Evolutionary conservation across 92 coral and sea anemone species (phyloP), one percentile per base, ranked within the genome.

Genomic region (Phenganax subtilis): DNA sequence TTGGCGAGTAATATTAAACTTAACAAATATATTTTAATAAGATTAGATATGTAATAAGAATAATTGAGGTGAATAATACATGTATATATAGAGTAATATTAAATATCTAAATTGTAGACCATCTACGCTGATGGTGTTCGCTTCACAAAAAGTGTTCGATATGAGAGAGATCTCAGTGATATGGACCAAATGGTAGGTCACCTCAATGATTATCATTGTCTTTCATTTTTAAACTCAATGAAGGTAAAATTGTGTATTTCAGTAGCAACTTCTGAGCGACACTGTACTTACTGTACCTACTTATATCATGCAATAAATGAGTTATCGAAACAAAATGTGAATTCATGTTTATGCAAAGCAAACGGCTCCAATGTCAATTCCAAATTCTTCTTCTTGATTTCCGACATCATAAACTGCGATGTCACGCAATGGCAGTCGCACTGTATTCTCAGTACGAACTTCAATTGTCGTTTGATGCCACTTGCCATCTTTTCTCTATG

Each of bases 401-500:
- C 97, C 97, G 71, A 93, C 88, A 82, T 93, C 97, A 79, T 90
- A 93, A 44, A 90, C 92, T 58, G 97, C 97, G 61, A 93, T 81
- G 69, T 93, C 97, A 60, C 81, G 86, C 54, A 93, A 82, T 56
- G 97, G 97, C 17, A 93, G 86, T 77, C 97, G 89, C 69, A 88
- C 87, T 9, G 97, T 91, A 84, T 91, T 93, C 71, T 82, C 84
- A n/a, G 97, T 93, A 84, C 88, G 89, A 64, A 93, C 90, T 16
- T 87, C 88, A 30, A 93, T 63, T 14, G 91, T 86, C 0, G 97
- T 93, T 86, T 89, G 80, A 51, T 88, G 96, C 97, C 97, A 93
- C 27, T 82, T 82, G 47, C 97, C 97, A 61, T 93, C 97, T 86
- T 93, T 93, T 59, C 89, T 80, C 97, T 93, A 68, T 28, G n/a